Base-by-base conservation (phyloP, 2,113 vertebrate species). In the Rafetus swinhoei region DNA sequence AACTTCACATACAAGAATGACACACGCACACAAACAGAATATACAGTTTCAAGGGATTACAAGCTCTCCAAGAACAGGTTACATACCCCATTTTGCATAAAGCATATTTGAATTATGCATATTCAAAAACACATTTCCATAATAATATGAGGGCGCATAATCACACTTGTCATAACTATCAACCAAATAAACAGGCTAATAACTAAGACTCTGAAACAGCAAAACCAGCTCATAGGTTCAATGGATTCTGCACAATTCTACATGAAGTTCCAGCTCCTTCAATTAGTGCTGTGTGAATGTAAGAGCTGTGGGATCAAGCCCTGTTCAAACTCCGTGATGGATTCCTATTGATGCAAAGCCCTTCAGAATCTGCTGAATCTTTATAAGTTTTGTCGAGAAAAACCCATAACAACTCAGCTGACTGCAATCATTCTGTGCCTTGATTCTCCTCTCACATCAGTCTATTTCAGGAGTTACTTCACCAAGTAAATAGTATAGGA, bases 401-500 rank as follows among this genome's bases (percentile, higher is more conserved):
- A 89, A 69, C 5, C 65, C 29, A 54, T 4, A 79, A 60, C 79
- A 54, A 82, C 15, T 9, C 55, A 87, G 79, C 85, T 93, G 83
- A 80, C 59, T 88, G 76, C 76, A 90, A 77, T 2, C 80, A 10
- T 93, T 62, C 83, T 94, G n/a, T 15, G 57, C 1, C 87, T 89
- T 94, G 59, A 60, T 60, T 60, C 25, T 29, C 59, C 59, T 29
- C 59, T 93, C 80, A 55, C 52, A 81, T 4, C 32, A 79, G 35
- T 50, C 82, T 82, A 81, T 89, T 50, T 59, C 74, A 88, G 81
- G 56, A 87, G n/a, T 87, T 19, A 7, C 80, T 91, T 83, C 87
- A 85, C 89, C 62, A 74, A 96, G 87, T 45, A 79, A 89, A 89
- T 91, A 76, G 89, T 8, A 7, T 59, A 55, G 93, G 94, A 82